These are phyloP conservation scores for Philaethria dido DNA, from an alignment of 2,888 invertebrate genomes.

Conservation along the genomic window DNA sequence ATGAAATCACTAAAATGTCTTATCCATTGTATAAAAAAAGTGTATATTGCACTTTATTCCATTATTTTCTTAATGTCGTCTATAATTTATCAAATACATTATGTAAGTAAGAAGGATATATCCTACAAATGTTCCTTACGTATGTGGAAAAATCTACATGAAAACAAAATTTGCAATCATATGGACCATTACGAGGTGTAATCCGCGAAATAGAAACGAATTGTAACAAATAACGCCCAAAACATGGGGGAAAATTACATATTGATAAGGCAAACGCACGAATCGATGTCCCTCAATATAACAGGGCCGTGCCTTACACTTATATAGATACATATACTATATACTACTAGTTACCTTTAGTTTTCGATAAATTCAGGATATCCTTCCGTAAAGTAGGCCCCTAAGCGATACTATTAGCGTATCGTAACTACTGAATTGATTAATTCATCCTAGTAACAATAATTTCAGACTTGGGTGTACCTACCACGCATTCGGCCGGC, in stretches of 20 bases:
- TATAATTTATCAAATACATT: background rate
- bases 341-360: constrained; percentile 34
- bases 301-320: constrained; percentile 71
- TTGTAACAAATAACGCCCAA: constrained; percentile 43
- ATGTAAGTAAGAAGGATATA: constrained; percentile 9
- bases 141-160: constrained; percentile 18
- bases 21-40: background rate
- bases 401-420: constrained; percentile 31
- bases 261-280: constrained; percentile 52
- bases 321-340: constrained; percentile 43
- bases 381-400: constrained; percentile 41
- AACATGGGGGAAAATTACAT: constrained; percentile 47
- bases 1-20: background rate
- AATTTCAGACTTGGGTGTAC: constrained; percentile 44
- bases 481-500: constrained; percentile 51
- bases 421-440: constrained; percentile 40
- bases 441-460: constrained; percentile 45
- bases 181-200: constrained; percentile 4
- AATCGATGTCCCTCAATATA: constrained; percentile 72
- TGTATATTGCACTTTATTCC: background rate
- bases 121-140: background rate
- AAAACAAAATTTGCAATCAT: constrained; percentile 16
- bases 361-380: constrained; percentile 40
- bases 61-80: background rate
- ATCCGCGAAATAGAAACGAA: constrained; percentile 29